Evolutionary conservation across 2,113 vertebrate genomes (phyloP), one percentile per base, ranked within the genome.

Genomic region (Tor tambroides): DNA sequence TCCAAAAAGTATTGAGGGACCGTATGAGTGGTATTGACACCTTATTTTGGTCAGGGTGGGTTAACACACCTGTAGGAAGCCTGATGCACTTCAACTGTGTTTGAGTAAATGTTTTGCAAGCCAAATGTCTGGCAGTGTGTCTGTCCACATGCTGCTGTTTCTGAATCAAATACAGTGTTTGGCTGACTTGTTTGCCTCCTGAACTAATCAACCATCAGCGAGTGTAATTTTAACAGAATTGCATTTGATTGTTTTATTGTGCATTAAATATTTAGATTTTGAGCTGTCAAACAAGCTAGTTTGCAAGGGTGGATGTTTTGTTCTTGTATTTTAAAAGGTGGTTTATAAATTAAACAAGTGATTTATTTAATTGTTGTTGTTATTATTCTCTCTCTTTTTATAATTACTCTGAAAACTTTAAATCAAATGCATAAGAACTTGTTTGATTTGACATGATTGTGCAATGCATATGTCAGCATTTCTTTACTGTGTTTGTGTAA

Each of bases 61-160:
- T 72, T 81, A 61, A 43, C 79, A 19, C 6, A 80, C n/a, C 15
- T 54, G 67, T 82, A 61, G 67, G 78, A 79, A 74, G 51, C 54
- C 61, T 23, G 51, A 46, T 74, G 79, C 65, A 72, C 38, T 26
- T 28, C 5, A 74, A 5, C 35, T 32, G 41, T 79, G 79, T 74
- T 76, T n/a, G 23, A 51, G 26, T 28, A 61, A 56, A 77, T 65
- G 78, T 43, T 81, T 86, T 81, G 51, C 78, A 86, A 74, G 12
- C 49, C 79, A 82, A 86, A 86, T 74, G 38, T 71, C 61, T 71
- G 49, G 26, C 3, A 8, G 51, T 30, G n/a, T 30, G 21, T 26
- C 7, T 30, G 21, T 26, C 7, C 5, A 56, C 77, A 80, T 72
- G 10, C 35, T 11, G 61, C n/a, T n/a, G 26, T 19, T 54, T 56